phyloP scores from a whole-genome alignment of 2,797 vertebrate genomes.

The Cheirogaleus major region DNA sequence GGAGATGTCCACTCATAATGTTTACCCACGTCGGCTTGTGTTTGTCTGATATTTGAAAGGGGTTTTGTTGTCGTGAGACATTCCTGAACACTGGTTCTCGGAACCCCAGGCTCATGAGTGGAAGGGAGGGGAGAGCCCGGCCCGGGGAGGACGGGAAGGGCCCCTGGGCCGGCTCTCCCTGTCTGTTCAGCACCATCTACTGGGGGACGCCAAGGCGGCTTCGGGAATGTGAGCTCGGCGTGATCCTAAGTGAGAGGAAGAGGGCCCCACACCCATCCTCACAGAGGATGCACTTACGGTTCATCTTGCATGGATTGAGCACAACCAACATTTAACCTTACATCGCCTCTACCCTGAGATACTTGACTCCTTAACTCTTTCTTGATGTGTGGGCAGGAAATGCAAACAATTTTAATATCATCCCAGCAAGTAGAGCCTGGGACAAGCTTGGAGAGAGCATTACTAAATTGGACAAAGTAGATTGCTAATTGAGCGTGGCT shows the following conservation, averaged over 20 bases:
- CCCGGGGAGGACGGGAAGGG: neutral
- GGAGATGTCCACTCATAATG: conserved; percentile 64
- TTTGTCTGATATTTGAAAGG: conserved; percentile 74
- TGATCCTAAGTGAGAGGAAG: neutral
- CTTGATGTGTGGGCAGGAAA: neutral
- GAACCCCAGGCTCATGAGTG: neutral
- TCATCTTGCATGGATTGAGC: neutral
- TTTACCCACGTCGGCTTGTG: conserved; percentile 76
- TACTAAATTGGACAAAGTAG: neutral
- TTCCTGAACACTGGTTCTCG: conserved; percentile 72
- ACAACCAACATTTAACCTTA: neutral
- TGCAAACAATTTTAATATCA: neutral
- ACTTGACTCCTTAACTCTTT: neutral
- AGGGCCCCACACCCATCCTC: neutral
- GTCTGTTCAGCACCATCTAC: conserved; percentile 84
- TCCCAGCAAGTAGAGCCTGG: neutral
- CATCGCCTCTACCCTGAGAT: neutral
- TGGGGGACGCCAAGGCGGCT: neutral
- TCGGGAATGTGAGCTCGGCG: neutral
- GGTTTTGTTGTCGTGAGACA: conserved; percentile 76
- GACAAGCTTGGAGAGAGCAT: neutral
- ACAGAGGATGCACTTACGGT: neutral
- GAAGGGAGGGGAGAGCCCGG: neutral
- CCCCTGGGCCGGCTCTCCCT: neutral
- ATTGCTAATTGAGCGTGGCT: neutral